A percentile compares a stretch with the other conserved stretches of the same genome.
phyloP scores from a whole-genome alignment of 2,113 vertebrate species.

The Xyliphius kryptos region DNA sequence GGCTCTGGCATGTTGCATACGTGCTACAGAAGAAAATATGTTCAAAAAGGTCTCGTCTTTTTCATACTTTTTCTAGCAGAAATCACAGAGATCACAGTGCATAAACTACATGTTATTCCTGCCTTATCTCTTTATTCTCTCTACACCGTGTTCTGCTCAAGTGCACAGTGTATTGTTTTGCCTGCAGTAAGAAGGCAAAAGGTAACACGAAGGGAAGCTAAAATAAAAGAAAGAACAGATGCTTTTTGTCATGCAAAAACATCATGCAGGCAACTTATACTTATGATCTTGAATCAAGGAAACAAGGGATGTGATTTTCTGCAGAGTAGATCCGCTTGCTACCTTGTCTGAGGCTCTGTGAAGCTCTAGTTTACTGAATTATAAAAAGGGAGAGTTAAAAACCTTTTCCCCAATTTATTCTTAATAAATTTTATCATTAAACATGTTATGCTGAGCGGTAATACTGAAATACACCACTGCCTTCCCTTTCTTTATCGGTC shows the following conservation, averaged over 20 bases:
- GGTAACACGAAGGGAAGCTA: conserved; percentile 49
- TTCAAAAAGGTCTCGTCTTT: too few species aligned
- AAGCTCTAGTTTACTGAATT: too few species aligned
- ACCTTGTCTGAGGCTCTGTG: conserved; percentile 36
- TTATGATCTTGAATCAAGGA: conserved; percentile 55
- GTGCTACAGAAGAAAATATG: too few species aligned
- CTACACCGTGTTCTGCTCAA: conserved; percentile 38
- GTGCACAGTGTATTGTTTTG: conserved; percentile 50
- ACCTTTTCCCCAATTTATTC: too few species aligned
- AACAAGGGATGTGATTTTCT: conserved; percentile 48
- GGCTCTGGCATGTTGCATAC: too few species aligned
- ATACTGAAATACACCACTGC: too few species aligned
- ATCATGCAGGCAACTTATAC: conserved; percentile 53
- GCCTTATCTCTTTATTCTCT: conserved; percentile 58
- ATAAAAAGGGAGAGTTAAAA: too few species aligned
- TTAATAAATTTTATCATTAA: too few species aligned
- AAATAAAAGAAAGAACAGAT: conserved; percentile 44
- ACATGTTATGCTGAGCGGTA: too few species aligned
- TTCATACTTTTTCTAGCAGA: too few species aligned
- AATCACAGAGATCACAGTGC: conserved; percentile 51
- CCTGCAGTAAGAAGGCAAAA: conserved; percentile 60
- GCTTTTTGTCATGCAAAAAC: conserved; percentile 41
- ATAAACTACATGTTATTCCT: conserved; percentile 52
- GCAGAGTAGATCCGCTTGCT: conserved; percentile 50
- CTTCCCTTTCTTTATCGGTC: too few species aligned